A percentile compares a stretch with the other conserved stretches of the same genome.
Evolutionary conservation across 2,113 vertebrate genomes (phyloP).

Genomic region (Chionis minor): DNA sequence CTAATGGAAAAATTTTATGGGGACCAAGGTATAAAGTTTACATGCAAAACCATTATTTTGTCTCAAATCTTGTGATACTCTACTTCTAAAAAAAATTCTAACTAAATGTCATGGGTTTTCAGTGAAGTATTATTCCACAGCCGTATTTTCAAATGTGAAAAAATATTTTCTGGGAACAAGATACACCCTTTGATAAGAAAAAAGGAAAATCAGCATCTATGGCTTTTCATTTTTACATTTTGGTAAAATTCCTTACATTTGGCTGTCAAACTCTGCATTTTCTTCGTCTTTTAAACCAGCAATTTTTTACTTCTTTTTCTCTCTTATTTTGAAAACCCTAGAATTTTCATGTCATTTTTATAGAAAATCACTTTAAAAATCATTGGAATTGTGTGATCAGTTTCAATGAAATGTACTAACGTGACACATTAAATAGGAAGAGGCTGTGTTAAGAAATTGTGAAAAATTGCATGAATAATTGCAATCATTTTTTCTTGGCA

Average conservation of each 20-base stretch:
- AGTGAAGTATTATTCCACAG: background rate
- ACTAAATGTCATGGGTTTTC: background rate
- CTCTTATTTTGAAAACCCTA: background rate
- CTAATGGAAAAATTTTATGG: background rate
- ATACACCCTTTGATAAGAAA: background rate
- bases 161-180: background rate
- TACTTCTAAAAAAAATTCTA: background rate
- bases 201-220: background rate
- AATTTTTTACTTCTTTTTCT: background rate
- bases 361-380: background rate
- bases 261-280: background rate
- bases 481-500: background rate
- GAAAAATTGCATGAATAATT: constrained; percentile 20
- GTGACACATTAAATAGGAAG: background rate
- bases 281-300: background rate
- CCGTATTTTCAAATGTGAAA: background rate
- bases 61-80: background rate
- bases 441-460: background rate
- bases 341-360: background rate
- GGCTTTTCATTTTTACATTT: background rate
- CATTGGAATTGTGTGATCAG: background rate
- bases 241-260: background rate
- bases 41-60: background rate
- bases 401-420: background rate
- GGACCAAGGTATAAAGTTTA: background rate